A percentile compares a stretch with the other conserved stretches of the same genome.
Evolutionary conservation across 2,888 invertebrate genomes (phyloP).

Genomic region (Cerceris ruficornis): DNA sequence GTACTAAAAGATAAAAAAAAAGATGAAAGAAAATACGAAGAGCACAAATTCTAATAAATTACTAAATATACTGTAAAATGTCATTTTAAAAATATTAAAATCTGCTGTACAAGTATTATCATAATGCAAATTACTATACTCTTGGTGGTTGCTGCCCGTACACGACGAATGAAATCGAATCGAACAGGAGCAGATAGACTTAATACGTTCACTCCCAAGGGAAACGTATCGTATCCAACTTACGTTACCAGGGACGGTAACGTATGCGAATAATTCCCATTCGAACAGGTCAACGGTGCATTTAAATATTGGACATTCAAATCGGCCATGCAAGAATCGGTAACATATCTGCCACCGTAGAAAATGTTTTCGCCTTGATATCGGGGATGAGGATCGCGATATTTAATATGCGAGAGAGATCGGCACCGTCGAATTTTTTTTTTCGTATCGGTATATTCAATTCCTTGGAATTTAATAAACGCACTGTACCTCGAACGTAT

Average conservation of each 20-base stretch:
- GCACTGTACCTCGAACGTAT: neutral
- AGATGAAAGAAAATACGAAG: too few species aligned
- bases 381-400: neutral
- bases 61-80: too few species aligned
- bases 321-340: conserved; percentile 26
- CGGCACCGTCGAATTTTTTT: too few species aligned
- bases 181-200: conserved; percentile 39
- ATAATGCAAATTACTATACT: neutral
- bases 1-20: too few species aligned
- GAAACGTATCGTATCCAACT: conserved; percentile 31
- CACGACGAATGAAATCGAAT: conserved; percentile 36
- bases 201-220: conserved; percentile 22
- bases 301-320: conserved; percentile 49
- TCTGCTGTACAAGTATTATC: too few species aligned
- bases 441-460: neutral
- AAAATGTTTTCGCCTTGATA: neutral
- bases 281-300: conserved; percentile 41
- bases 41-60: too few species aligned
- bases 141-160: conserved; percentile 6
- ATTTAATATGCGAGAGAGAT: too few species aligned
- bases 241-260: conserved; percentile 28
- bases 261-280: conserved; percentile 43
- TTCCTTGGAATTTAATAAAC: neutral
- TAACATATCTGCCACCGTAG: neutral
- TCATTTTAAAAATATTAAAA: too few species aligned